These are phyloP conservation scores for Globia sparganii DNA, from an alignment of 2,888 invertebrate species.

Conservation along the genomic window DNA sequence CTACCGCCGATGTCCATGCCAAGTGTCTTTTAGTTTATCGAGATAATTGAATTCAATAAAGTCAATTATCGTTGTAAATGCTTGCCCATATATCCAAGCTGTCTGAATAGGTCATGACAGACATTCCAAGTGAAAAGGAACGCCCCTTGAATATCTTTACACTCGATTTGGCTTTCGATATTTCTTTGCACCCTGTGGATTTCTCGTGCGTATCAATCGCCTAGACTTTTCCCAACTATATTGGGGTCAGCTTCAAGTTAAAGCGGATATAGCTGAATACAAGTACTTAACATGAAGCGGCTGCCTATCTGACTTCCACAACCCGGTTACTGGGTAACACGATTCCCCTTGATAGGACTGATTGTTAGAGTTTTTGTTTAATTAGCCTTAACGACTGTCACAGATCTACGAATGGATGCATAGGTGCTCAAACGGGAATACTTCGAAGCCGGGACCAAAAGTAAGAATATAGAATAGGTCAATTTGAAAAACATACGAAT, in stretches of 20 bases:
- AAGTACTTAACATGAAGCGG: neutral
- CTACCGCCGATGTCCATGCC: conserved; percentile 42
- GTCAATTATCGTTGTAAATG: conserved; percentile 61
- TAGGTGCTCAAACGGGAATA: too few relatives aligned
- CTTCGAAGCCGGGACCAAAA: neutral
- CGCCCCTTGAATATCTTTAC: conserved; percentile 12
- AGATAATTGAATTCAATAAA: conserved; percentile 63
- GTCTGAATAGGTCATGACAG: conserved; percentile 48
- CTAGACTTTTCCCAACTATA: neutral
- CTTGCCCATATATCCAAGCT: conserved; percentile 46
- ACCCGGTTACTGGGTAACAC: neutral
- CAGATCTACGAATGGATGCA: neutral
- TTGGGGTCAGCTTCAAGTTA: neutral
- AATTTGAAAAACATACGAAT: neutral
- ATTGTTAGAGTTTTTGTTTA: neutral
- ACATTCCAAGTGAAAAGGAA: conserved; percentile 34
- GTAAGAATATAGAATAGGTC: neutral
- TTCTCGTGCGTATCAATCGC: neutral
- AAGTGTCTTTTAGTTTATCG: conserved; percentile 54
- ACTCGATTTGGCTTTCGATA: conserved; percentile 12
- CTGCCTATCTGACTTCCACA: neutral
- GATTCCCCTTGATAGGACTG: neutral
- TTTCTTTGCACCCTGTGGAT: neutral
- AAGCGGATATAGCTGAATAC: neutral
- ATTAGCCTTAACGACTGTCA: neutral